These are phyloP conservation scores for Raphicerus campestris DNA, from an alignment of 2,113 vertebrate species.

Conservation along the genomic window DNA sequence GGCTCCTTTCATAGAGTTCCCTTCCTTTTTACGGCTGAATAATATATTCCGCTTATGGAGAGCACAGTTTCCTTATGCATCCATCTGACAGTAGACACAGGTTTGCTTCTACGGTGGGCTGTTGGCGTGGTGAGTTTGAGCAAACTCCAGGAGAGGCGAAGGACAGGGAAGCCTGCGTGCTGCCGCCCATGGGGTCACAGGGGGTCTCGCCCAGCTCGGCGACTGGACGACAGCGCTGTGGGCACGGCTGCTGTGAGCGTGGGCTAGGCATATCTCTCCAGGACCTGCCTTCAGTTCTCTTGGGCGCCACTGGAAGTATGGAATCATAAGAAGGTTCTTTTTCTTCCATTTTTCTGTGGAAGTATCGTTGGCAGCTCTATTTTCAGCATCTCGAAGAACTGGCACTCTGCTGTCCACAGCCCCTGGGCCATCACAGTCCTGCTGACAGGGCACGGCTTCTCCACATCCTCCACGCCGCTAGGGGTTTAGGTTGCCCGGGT, in stretches of 20 bases:
- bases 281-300: not conserved
- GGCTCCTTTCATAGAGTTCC: not conserved
- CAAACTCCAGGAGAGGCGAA: not conserved
- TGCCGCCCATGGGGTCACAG: fast-evolving
- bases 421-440: no score
- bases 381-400: no score
- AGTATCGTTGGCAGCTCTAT: not conserved
- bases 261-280: fast-evolving
- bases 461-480: no score
- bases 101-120: not conserved
- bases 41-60: fast-evolving
- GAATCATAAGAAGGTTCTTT: fast-evolving
- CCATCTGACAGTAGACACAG: fast-evolving
- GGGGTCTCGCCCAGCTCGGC: fast-evolving
- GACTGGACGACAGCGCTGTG: fast-evolving
- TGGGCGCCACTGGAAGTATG: fast-evolving
- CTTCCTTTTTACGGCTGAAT: not conserved
- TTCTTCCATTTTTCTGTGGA: not conserved
- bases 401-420: not conserved
- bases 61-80: fast-evolving
- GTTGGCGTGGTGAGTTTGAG: not conserved
- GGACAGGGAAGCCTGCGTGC: not conserved
- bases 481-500: no score
- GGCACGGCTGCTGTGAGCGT: fast-evolving
- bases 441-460: no score